Percentiles rank a stretch among this genome's conserved stretches.
phyloP scores from a whole-genome alignment of 1,140 invertebrate genomes.

The Theocolax elegans region DNA sequence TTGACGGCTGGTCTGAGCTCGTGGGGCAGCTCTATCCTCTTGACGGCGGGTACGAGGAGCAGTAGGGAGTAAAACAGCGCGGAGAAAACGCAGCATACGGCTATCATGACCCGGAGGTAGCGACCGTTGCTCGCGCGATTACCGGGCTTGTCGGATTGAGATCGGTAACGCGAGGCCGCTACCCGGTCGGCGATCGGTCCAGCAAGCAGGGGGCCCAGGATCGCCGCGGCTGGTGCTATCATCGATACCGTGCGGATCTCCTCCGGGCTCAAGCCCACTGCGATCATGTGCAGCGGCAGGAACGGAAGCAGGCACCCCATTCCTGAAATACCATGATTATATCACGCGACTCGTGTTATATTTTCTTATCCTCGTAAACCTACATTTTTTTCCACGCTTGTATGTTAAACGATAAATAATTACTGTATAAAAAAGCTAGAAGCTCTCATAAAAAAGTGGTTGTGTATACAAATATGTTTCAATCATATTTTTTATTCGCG shows the following conservation, averaged over 20 bases:
- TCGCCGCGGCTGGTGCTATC: conserved; percentile 77
- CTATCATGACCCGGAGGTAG: conserved; percentile 76
- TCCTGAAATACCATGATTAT: conserved; percentile 66
- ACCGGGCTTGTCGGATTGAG: conserved; percentile 60
- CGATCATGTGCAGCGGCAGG: conserved; percentile 78
- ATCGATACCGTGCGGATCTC: conserved; percentile 80
- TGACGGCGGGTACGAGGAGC: conserved; percentile 73
- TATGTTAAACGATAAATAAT: too few relatives aligned
- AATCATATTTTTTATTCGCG: too few relatives aligned
- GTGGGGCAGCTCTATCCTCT: conserved; percentile 65
- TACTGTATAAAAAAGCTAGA: too few relatives aligned
- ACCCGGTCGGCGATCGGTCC: conserved; percentile 77
- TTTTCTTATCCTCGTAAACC: too few relatives aligned
- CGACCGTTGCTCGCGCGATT: conserved; percentile 65
- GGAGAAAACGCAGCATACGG: conserved; percentile 73
- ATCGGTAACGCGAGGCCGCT: conserved; percentile 53
- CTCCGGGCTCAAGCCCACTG: conserved; percentile 75
- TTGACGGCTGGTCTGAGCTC: conserved; percentile 71
- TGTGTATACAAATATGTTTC: too few relatives aligned
- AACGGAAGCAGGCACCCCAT: conserved; percentile 81
- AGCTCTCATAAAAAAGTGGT: too few relatives aligned
- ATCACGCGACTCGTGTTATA: too few relatives aligned
- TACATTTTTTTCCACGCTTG: too few relatives aligned
- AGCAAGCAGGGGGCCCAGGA: conserved; percentile 75
- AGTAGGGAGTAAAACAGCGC: conserved; percentile 76